These are phyloP conservation scores for Urocolius indicus DNA, from an alignment of 2,113 vertebrate species.

Conservation along the genomic window DNA sequence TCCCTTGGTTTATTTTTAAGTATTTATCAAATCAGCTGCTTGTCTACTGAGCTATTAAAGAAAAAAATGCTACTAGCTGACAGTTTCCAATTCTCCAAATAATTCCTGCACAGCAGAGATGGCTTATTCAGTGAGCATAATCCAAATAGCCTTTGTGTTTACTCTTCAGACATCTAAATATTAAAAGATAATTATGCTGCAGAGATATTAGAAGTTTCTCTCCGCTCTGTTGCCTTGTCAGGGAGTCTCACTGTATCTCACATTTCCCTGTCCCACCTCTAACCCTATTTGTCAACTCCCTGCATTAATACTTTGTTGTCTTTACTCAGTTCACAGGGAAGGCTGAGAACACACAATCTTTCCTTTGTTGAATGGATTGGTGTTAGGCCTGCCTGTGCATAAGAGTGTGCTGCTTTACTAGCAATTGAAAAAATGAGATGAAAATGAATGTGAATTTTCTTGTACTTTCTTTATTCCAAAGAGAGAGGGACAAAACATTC, in stretches of 20 bases:
- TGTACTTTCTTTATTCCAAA: background rate
- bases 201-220: background rate
- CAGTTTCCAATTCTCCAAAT: background rate
- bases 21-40: background rate
- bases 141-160: background rate
- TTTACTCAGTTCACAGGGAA: background rate
- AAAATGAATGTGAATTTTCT: background rate
- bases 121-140: background rate
- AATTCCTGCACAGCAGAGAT: background rate
- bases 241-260: background rate
- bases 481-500: background rate
- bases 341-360: background rate
- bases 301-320: background rate
- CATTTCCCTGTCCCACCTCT: background rate
- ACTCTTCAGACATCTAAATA: background rate
- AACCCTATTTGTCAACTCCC: background rate
- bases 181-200: background rate
- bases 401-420: constrained; percentile 4
- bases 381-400: background rate
- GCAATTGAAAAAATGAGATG: background rate
- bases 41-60: background rate
- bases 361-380: background rate
- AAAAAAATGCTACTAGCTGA: background rate
- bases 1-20: background rate
- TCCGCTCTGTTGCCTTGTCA: background rate